Percentiles rank a stretch among this genome's conserved stretches.
Conservation (phyloP, 2,113 vertebrate species). For the Calyptomena viridis region DNA sequence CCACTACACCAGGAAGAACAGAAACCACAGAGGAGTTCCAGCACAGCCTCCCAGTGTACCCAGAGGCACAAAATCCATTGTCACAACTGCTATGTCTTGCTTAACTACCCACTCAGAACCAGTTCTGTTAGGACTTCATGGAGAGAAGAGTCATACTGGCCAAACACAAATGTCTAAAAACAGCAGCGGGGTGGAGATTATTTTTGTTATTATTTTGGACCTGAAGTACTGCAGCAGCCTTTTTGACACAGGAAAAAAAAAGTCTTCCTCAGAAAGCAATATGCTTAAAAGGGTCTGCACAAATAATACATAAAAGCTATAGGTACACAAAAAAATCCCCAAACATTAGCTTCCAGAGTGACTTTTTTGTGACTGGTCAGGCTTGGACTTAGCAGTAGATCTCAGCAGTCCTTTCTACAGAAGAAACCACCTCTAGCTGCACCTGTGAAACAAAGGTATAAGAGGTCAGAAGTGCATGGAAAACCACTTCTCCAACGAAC, state of each 20-base stretch:
- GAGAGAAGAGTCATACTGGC: not conserved
- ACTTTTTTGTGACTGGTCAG: not conserved
- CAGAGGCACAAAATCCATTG: not conserved
- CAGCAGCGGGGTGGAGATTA: conserved; percentile 20
- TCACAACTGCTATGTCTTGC: not conserved
- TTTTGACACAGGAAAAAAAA: not conserved
- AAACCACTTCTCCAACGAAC: not conserved
- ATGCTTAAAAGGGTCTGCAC: not conserved
- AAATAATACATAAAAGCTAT: not conserved
- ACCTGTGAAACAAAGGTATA: not conserved
- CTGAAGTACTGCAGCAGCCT: not conserved
- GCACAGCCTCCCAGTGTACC: not conserved
- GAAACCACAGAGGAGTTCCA: not conserved
- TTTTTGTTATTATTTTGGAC: not conserved
- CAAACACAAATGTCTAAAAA: not conserved
- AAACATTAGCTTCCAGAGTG: not conserved
- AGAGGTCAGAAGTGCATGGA: not conserved
- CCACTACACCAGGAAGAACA: not conserved
- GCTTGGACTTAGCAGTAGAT: not conserved
- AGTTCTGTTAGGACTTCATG: not conserved
- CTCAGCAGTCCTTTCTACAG: not conserved
- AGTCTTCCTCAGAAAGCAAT: not conserved
- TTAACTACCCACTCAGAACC: not conserved
- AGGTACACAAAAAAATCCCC: not conserved
- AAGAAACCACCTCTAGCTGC: not conserved